phyloP scores from a whole-genome alignment of 2,888 invertebrate species.

The Drosophila phalerata region DNA sequence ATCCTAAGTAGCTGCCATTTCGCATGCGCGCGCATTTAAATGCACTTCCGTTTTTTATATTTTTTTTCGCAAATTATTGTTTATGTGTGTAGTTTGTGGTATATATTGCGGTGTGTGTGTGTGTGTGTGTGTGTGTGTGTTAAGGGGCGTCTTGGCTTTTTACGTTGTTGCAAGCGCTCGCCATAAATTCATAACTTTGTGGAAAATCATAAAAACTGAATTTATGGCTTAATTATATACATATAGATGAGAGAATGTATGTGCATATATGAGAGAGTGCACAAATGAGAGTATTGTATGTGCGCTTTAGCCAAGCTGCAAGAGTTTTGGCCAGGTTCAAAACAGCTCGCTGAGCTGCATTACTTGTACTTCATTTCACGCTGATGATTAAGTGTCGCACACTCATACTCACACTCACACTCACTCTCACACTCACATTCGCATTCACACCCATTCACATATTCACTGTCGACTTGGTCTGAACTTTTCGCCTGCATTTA shows the following conservation, averaged over 20 bases:
- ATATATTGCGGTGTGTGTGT: slow-evolving; percentile 28
- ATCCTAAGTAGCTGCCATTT: slow-evolving; percentile 56
- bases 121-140: slow-evolving; percentile 36
- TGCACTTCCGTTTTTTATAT: slow-evolving; percentile 74
- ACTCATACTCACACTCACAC: slow-evolving; percentile 17
- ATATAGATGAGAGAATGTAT: slow-evolving; percentile 40
- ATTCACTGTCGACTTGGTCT: slow-evolving; percentile 55
- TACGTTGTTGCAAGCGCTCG: slow-evolving; percentile 56
- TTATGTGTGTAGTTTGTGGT: slow-evolving; percentile 33
- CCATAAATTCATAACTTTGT: slow-evolving; percentile 83
- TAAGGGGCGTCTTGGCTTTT: slow-evolving; percentile 49
- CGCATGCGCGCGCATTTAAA: slow-evolving; percentile 82
- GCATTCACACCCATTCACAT: slow-evolving; percentile 41
- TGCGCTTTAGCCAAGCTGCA: slow-evolving; percentile 13
- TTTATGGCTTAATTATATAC: slow-evolving; percentile 83
- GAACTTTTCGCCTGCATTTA: slow-evolving; percentile 75
- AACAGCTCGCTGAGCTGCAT: slow-evolving; percentile 44
- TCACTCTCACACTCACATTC: slow-evolving; percentile 17
- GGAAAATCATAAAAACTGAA: slow-evolving; percentile 81
- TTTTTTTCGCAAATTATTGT: slow-evolving; percentile 52
- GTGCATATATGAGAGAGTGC: slow-evolving; percentile 7
- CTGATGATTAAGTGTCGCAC: slow-evolving; percentile 78
- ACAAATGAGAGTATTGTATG: background rate
- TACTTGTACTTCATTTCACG: slow-evolving; percentile 76
- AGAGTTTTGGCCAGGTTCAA: slow-evolving; percentile 24